Conservation (phyloP, 2,797 vertebrate species). For the Potorous gilbertii region DNA sequence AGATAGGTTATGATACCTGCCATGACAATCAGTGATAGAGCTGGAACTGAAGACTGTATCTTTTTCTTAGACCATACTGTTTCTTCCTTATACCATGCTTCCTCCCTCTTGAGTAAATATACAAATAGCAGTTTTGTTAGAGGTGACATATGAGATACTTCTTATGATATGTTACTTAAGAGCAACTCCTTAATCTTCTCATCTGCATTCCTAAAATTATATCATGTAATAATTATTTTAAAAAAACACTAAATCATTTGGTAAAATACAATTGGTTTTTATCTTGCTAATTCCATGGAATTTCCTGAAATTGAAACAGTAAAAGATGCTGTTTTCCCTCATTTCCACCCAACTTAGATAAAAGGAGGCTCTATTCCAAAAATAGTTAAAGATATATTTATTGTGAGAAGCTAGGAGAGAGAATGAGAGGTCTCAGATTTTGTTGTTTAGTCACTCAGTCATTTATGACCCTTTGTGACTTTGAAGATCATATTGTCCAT, state of each 20-base stretch:
- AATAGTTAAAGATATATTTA: neutral
- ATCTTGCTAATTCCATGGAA: neutral
- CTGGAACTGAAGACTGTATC: no score
- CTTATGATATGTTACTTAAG: neutral
- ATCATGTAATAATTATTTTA: neutral
- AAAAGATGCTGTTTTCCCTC: neutral
- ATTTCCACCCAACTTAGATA: neutral
- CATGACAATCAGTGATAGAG: no score
- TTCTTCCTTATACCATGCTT: no score
- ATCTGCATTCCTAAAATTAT: neutral
- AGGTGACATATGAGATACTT: no score
- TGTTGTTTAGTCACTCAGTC: neutral
- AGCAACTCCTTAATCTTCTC: neutral
- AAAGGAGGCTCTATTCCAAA: neutral
- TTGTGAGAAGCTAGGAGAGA: neutral
- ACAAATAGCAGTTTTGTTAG: no score
- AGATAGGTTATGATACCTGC: no score
- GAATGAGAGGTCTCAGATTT: neutral
- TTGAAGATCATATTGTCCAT: neutral
- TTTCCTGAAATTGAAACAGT: neutral
- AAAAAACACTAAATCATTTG: neutral
- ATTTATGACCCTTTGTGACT: neutral
- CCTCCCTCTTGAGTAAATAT: no score
- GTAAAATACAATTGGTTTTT: neutral
- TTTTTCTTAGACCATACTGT: no score